Evolutionary conservation across 2,888 invertebrate genomes (phyloP).

Genomic region (Tethea ocularis): DNA sequence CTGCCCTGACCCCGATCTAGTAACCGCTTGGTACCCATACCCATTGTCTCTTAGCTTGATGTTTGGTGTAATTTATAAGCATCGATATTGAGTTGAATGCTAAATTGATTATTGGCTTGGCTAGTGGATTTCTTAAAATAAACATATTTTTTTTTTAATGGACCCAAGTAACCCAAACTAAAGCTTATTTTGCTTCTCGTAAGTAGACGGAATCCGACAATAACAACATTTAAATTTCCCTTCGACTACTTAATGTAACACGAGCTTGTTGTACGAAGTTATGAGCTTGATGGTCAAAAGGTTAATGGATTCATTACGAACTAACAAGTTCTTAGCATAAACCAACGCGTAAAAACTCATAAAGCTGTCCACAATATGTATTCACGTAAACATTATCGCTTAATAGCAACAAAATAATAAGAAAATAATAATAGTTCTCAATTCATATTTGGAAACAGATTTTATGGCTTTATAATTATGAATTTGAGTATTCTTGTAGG

Average conservation of each 20-base stretch:
- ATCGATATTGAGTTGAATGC: background rate
- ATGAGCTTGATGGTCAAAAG: conserved; percentile 8
- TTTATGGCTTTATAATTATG: background rate
- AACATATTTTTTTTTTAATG: background rate
- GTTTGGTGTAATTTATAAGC: conserved; percentile 45
- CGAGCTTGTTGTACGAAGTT: background rate
- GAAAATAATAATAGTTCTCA: background rate
- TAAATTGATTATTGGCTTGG: background rate
- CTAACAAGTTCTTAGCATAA: conserved; percentile 8
- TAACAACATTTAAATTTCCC: background rate
- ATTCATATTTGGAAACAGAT: background rate
- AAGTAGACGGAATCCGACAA: background rate
- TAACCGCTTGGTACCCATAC: conserved; percentile 66
- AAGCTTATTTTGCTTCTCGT: background rate
- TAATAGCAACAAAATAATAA: background rate
- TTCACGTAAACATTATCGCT: background rate
- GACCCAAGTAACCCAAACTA: no score
- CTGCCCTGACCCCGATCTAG: conserved; percentile 77
- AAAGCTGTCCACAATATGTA: background rate
- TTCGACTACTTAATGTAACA: background rate
- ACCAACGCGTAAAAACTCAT: conserved; percentile 7
- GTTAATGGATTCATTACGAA: conserved; percentile 11
- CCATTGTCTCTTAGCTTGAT: conserved; percentile 66
- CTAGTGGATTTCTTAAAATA: background rate
- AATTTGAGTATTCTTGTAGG: no score